Conservation (phyloP, 2,113 vertebrate species). For the Typhlomys cinereus region DNA sequence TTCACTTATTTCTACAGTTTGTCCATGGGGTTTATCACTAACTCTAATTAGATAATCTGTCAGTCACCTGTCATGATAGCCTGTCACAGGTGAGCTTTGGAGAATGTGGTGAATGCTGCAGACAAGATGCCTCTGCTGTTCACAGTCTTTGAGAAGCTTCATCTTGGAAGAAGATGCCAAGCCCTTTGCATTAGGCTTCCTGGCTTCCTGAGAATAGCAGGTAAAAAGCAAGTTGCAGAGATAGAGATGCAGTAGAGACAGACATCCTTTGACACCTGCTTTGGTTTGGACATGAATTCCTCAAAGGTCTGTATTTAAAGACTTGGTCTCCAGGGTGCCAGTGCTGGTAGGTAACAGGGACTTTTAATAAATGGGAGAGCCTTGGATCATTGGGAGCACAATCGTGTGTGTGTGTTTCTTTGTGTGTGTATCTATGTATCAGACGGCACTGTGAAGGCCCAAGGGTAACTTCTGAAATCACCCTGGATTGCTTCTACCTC, state of each 20-base stretch:
- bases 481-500: no score
- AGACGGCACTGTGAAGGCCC: no score
- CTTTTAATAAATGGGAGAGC: not conserved
- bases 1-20: conserved; percentile 15
- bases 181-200: not conserved
- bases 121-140: not conserved
- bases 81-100: not conserved
- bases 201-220: not conserved
- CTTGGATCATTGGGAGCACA: no score
- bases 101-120: conserved; percentile 1
- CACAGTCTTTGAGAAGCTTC: not conserved
- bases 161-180: not conserved
- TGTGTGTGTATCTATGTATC: no score
- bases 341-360: not conserved
- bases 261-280: not conserved
- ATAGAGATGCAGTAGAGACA: not conserved
- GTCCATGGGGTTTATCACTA: not conserved
- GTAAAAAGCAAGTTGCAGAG: not conserved
- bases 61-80: not conserved
- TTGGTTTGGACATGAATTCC: not conserved
- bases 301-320: not conserved
- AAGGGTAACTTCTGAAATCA: no score
- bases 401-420: no score
- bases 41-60: not conserved
- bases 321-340: not conserved